Evolutionary conservation across 2,797 vertebrate genomes (phyloP).

Genomic region (Cuculus canorus): DNA sequence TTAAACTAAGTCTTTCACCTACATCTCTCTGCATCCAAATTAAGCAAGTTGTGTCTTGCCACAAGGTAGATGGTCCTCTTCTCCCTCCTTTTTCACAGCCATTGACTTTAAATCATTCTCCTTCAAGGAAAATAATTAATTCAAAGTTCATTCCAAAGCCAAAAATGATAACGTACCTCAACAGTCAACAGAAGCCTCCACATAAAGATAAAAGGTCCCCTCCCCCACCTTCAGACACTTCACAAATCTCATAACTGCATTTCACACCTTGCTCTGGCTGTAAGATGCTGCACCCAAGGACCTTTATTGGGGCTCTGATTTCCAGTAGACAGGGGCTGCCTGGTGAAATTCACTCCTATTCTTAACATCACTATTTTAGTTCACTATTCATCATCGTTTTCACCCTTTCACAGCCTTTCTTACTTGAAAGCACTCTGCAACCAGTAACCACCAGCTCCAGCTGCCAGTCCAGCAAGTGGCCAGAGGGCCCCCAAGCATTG

Average conservation of each 20-base stretch:
- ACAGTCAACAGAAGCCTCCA: background rate
- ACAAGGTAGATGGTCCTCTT: background rate
- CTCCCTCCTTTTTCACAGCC: background rate
- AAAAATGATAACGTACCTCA: rapidly evolving
- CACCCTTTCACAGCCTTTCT: background rate
- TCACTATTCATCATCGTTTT: background rate
- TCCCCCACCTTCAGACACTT: background rate
- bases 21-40: background rate
- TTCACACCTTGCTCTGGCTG: background rate
- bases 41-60: background rate
- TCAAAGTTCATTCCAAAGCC: background rate
- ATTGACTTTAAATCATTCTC: background rate
- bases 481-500: rapidly evolving
- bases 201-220: background rate
- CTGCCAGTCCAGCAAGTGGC: background rate
- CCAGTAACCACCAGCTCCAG: background rate
- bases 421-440: background rate
- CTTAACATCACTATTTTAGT: background rate
- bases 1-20: background rate
- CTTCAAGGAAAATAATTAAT: background rate
- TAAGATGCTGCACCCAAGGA: background rate
- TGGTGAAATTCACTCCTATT: background rate
- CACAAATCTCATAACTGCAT: background rate
- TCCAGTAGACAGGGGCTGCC: background rate
- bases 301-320: background rate